Percentiles rank a stretch among this genome's conserved stretches.
phyloP scores from a whole-genome alignment of 2,797 vertebrate genomes.

The Helostoma temminkii region DNA sequence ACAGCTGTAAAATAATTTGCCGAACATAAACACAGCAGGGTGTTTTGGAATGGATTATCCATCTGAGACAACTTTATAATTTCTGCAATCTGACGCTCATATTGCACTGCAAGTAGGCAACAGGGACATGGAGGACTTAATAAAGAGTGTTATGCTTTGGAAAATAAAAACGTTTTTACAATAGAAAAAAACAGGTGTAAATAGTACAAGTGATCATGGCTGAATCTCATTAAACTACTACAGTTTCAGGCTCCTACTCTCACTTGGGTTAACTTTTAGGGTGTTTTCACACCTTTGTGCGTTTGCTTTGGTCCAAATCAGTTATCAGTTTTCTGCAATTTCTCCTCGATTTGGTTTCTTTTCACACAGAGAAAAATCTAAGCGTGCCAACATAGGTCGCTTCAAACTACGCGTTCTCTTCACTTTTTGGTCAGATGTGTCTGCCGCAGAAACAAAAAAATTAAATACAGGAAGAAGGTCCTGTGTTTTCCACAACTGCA shows the following conservation, averaged over 20 bases:
- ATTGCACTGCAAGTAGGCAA: slow-evolving; percentile 1
- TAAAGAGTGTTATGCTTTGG: not conserved
- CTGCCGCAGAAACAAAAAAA: too few species aligned
- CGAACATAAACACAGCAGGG: slow-evolving; percentile 11
- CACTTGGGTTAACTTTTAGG: too few species aligned
- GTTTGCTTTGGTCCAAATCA: too few species aligned
- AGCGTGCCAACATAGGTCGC: too few species aligned
- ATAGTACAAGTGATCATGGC: not conserved
- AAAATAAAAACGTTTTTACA: not conserved
- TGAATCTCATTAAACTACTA: not conserved
- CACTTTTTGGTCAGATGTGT: too few species aligned
- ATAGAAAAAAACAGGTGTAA: not conserved
- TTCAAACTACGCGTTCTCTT: too few species aligned
- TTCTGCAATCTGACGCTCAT: not conserved
- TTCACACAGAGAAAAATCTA: too few species aligned
- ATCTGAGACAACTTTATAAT: not conserved
- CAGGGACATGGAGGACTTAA: not conserved
- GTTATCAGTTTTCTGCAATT: too few species aligned
- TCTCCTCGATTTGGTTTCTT: too few species aligned
- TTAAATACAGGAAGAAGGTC: too few species aligned
- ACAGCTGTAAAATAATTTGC: slow-evolving; percentile 22
- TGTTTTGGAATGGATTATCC: slow-evolving; percentile 10
- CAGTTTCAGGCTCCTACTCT: not conserved
- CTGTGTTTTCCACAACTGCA: too few species aligned
- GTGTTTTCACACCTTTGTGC: too few species aligned